A percentile compares a stretch with the other conserved stretches of the same genome.
phyloP scores from a whole-genome alignment of 2,888 invertebrate genomes.

The Melanchra persicariae region DNA sequence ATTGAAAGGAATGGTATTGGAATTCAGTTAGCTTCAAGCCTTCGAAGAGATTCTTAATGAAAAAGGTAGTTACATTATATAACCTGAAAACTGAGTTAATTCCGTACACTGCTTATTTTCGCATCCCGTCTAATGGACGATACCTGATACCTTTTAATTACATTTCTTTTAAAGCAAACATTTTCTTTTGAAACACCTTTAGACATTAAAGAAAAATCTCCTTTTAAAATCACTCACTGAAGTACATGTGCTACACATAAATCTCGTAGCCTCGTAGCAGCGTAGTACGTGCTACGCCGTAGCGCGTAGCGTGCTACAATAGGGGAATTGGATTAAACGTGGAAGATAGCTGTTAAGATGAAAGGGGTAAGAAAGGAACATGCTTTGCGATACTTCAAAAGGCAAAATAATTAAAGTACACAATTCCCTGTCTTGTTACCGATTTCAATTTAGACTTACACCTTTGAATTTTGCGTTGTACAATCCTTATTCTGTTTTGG shows the following conservation, averaged over 20 bases:
- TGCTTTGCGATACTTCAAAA: slow-evolving; percentile 24
- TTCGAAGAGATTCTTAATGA: neutral
- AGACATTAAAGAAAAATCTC: slow-evolving; percentile 14
- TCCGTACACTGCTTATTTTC: slow-evolving; percentile 24
- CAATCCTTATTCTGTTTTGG: slow-evolving; percentile 22
- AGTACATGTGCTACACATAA: slow-evolving; percentile 53
- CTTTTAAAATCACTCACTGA: slow-evolving; percentile 38
- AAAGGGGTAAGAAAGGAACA: slow-evolving; percentile 49
- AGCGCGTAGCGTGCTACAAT: slow-evolving; percentile 47
- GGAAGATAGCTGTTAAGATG: slow-evolving; percentile 43
- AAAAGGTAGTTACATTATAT: slow-evolving; percentile 8
- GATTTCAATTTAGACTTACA: slow-evolving; percentile 56
- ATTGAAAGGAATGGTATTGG: neutral
- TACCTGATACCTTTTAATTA: slow-evolving; percentile 47
- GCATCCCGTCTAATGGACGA: slow-evolving; percentile 9
- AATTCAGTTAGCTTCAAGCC: neutral
- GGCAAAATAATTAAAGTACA: slow-evolving; percentile 48
- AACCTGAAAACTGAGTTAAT: neutral
- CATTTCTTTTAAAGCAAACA: slow-evolving; percentile 19
- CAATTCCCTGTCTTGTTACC: slow-evolving; percentile 53
- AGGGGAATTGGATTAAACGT: slow-evolving; percentile 54
- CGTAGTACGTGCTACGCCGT: slow-evolving; percentile 73
- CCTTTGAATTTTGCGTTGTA: slow-evolving; percentile 49
- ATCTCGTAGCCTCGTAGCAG: slow-evolving; percentile 57
- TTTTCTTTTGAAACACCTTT: slow-evolving; percentile 33